Evolutionary conservation across 2,888 invertebrate species (phyloP), one percentile per base, ranked within the genome.

Genomic region (Synanthedon andrenaeformis): DNA sequence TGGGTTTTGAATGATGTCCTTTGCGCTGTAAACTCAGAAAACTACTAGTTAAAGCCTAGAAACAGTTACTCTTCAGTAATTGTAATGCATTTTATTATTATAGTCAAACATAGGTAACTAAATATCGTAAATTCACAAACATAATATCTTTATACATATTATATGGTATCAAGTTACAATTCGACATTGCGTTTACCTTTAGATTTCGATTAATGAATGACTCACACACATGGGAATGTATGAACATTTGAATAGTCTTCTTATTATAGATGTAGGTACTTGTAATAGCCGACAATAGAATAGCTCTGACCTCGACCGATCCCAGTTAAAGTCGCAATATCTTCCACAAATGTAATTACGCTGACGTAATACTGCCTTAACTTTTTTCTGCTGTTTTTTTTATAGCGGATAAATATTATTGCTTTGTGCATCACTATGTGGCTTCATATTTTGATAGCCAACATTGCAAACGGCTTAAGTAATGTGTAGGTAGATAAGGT

Each of bases 301-400:
- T 78, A 66, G 76, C 56, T 81, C 64, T 76, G 82, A 79, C 85
- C 85, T 85, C 76, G 82, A 66, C 64, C 72, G 60, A 68, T 75
- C 73, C 76, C 69, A 54, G 19, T 49, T 49, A 17, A 49, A 49
- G 23, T 49, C 19, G 19, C 17, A 45, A 35, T 35, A 35, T 41
- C 60, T 62, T 55, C 57, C 52, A 52, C 59, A 57, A 59, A 51
- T 62, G 52, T 57, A 58, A 62, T 62, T 68, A 55, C 57, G 62
- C 59, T 68, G 65, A 68, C 62, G 66, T 62, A 64, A 67, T 61
- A 45, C 14, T 45, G 45, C 45, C 45, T 45, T 13, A 45, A 45
- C 45, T 45, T 45, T 45, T 35, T 45, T 45, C 45, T n/a, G 45
- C 6, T n/a, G 13, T 45, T 45, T 45, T 42, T 50, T 52, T 52